phyloP scores from a whole-genome alignment of 2,888 invertebrate species.

The Eubasilissa splendida region DNA sequence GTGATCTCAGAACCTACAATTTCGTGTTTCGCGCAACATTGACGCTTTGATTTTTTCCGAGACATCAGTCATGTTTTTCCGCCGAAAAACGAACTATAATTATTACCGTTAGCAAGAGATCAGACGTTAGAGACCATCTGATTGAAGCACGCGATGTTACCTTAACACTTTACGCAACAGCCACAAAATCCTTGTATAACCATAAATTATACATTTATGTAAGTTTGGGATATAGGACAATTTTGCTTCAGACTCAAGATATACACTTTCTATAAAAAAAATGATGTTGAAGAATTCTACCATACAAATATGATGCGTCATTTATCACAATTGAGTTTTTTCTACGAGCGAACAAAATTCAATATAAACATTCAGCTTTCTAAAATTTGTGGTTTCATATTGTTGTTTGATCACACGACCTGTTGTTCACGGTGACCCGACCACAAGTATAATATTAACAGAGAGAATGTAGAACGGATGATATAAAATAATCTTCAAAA shows the following conservation, averaged over 20 bases:
- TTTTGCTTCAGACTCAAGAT: background rate
- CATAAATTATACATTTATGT: no score
- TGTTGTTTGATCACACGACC: no score
- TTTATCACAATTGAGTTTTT: background rate
- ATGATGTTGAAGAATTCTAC: background rate
- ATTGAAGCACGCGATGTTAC: constrained; percentile 12
- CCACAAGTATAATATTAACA: no score
- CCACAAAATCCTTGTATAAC: background rate
- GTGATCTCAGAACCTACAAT: constrained; percentile 11
- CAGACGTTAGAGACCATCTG: constrained; percentile 4
- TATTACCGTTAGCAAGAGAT: constrained; percentile 26
- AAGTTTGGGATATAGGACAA: no score
- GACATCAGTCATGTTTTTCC: constrained; percentile 28
- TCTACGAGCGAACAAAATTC: no score
- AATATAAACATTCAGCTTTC: no score
- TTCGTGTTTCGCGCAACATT: constrained; percentile 21
- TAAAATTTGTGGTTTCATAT: no score
- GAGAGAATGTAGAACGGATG: no score
- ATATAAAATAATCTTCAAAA: no score
- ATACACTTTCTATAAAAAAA: background rate
- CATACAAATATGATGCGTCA: background rate
- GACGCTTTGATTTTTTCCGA: background rate
- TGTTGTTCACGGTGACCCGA: no score
- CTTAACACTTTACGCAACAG: constrained; percentile 11
- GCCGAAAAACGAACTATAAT: constrained; percentile 26